A percentile compares a stretch with the other conserved stretches of the same genome.
Evolutionary conservation across 2,797 vertebrate species (phyloP).

Genomic region (Centropyge bicolor): DNA sequence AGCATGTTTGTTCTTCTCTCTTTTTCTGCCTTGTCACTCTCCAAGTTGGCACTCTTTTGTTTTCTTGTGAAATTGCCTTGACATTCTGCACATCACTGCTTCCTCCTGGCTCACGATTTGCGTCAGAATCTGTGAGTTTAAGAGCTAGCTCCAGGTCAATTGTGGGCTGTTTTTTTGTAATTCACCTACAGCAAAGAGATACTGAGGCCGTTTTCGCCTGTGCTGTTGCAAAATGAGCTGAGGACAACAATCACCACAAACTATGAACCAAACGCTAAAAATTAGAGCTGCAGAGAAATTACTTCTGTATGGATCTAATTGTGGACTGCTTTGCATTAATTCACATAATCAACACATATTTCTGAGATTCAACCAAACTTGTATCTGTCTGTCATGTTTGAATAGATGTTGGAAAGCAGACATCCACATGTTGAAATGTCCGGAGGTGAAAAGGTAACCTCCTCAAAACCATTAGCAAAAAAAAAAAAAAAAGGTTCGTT

Average conservation of each 20-base stretch:
- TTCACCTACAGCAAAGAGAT: neutral
- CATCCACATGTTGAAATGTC: neutral
- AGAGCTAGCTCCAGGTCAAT: neutral
- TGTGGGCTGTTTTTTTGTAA: neutral
- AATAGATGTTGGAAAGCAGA: neutral
- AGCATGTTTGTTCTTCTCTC: neutral
- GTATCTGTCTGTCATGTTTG: neutral
- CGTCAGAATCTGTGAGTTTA: neutral
- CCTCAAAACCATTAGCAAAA: neutral
- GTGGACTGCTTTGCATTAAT: neutral
- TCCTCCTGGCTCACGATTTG: neutral
- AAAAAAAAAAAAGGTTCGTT: neutral
- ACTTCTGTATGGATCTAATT: neutral
- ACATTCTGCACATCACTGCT: neutral
- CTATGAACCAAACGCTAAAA: neutral
- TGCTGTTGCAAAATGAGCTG: neutral
- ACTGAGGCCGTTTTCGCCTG: neutral
- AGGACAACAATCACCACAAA: neutral
- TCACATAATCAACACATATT: neutral
- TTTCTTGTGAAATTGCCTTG: neutral
- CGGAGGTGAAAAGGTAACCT: neutral
- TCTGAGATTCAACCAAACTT: neutral
- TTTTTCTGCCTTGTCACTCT: conserved; percentile 17
- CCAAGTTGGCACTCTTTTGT: neutral
- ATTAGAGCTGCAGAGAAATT: neutral